Percentiles rank a stretch among this genome's conserved stretches.
phyloP scores from a whole-genome alignment of 2,113 vertebrate genomes.

The Hystrix cristata region DNA sequence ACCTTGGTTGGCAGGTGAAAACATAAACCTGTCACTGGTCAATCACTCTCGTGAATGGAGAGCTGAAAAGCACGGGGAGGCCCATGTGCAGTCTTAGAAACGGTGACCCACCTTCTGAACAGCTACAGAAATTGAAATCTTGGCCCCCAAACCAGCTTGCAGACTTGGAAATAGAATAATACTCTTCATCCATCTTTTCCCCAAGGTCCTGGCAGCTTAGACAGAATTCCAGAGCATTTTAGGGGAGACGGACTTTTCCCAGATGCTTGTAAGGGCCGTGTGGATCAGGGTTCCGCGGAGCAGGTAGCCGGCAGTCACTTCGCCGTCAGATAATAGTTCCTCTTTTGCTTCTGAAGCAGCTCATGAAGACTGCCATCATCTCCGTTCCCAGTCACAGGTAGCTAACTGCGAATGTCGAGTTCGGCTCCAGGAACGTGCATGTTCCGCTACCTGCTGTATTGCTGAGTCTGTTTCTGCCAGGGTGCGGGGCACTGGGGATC shows the following conservation, averaged over 20 bases:
- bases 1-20: neutral
- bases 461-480: neutral
- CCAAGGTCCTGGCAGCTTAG: neutral
- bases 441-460: neutral
- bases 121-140: neutral
- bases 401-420: neutral
- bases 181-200: neutral
- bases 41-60: neutral
- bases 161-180: neutral
- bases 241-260: neutral
- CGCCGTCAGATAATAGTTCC: neutral
- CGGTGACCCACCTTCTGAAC: neutral
- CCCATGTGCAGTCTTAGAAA: neutral
- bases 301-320: neutral
- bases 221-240: neutral
- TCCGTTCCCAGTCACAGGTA: neutral
- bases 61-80: neutral
- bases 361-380: neutral
- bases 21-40: neutral
- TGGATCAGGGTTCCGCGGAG: neutral
- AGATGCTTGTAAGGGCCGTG: neutral
- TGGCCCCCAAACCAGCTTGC: neutral
- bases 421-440: too few relatives aligned
- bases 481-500: too few relatives aligned
- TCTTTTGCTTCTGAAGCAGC: neutral